Percentiles rank a stretch among this genome's conserved stretches.
Conservation (phyloP, 2,113 vertebrate species). For the Cyprinus carpio region DNA sequence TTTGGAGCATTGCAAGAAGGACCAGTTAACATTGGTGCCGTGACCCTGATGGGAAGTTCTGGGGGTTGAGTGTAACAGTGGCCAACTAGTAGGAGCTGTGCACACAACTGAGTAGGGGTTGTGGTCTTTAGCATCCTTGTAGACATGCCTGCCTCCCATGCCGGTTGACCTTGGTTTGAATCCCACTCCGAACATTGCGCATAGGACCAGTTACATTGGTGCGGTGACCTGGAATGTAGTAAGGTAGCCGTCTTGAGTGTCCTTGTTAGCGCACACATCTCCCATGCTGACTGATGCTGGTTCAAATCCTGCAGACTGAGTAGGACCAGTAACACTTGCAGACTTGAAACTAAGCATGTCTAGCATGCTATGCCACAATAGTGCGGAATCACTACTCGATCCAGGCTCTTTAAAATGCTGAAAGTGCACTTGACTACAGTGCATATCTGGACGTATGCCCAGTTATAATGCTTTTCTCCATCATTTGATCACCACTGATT, state of each 20-base stretch:
- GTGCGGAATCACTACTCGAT: background rate
- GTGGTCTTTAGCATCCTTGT: too few relatives aligned
- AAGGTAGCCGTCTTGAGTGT: background rate
- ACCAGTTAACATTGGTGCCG: too few relatives aligned
- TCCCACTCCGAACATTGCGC: background rate
- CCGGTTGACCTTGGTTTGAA: background rate
- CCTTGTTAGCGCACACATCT: background rate
- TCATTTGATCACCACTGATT: background rate
- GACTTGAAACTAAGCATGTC: background rate
- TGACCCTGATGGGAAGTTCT: too few relatives aligned
- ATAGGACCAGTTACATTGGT: background rate
- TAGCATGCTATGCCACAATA: background rate
- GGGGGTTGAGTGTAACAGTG: background rate
- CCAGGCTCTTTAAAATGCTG: background rate
- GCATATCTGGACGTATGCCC: background rate
- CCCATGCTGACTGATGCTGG: background rate
- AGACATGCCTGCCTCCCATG: background rate
- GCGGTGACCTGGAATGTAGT: background rate
- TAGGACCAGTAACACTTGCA: background rate
- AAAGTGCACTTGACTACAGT: background rate
- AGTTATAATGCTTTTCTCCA: background rate
- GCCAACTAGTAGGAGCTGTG: background rate
- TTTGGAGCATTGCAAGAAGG: too few relatives aligned
- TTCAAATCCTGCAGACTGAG: background rate
- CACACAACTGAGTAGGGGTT: too few relatives aligned